phyloP scores from a whole-genome alignment of 2,113 vertebrate genomes.

The Silurus glanis region DNA sequence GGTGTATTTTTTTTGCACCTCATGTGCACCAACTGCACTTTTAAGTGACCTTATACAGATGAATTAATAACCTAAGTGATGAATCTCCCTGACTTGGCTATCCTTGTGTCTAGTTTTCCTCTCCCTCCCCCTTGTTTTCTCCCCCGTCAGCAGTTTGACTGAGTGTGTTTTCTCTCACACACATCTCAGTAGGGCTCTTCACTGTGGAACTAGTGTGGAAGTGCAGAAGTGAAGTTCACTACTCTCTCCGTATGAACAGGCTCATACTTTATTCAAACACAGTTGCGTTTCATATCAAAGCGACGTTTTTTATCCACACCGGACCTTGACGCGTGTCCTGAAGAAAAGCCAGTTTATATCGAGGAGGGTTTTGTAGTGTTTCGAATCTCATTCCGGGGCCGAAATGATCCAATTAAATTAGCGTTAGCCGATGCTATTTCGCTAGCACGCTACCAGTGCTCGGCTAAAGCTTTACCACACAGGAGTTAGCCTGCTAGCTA shows the following conservation, averaged over 20 bases:
- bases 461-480: neutral
- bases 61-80: too few relatives aligned
- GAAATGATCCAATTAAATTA: conserved; percentile 32
- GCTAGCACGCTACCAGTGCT: conserved; percentile 15
- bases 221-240: conserved; percentile 37
- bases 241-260: conserved; percentile 4
- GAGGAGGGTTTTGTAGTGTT: neutral
- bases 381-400: neutral
- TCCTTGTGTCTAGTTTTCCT: neutral
- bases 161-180: neutral
- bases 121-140: neutral
- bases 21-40: neutral
- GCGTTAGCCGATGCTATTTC: conserved; percentile 32
- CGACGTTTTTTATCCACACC: neutral
- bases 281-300: neutral
- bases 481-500: conserved; percentile 42
- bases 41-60: neutral
- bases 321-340: neutral
- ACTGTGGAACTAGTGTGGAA: conserved; percentile 7
- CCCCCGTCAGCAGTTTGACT: neutral
- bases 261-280: conserved; percentile 34
- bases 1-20: neutral
- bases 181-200: neutral
- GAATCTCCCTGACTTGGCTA: neutral
- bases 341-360: neutral